Evolutionary conservation across 2,888 invertebrate species (phyloP).

Genomic region (Pheosia gnoma): DNA sequence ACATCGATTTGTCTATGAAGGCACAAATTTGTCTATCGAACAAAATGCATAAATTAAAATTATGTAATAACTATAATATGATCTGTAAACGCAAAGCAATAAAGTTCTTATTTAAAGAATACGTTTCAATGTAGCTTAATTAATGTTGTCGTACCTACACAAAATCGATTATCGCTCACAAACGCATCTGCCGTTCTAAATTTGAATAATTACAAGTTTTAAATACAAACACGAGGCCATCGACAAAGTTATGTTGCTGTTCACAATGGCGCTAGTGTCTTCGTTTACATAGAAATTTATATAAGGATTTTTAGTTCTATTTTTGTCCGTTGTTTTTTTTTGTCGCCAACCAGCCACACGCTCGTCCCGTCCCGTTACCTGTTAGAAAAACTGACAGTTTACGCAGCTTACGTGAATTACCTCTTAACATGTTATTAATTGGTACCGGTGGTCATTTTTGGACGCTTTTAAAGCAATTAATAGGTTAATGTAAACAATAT

Average conservation of each 20-base stretch:
- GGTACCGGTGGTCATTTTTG: constrained; percentile 45
- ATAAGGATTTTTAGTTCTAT: constrained; percentile 25
- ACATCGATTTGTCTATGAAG: too few relatives aligned
- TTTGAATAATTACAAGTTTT: constrained; percentile 75
- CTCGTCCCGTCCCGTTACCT: constrained; percentile 50
- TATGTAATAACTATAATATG: neutral
- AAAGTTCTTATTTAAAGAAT: constrained; percentile 8
- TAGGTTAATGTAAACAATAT: constrained; percentile 43
- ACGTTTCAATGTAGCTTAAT: constrained; percentile 23
- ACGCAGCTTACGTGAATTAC: constrained; percentile 68
- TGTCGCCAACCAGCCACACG: constrained; percentile 51
- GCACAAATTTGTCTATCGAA: neutral
- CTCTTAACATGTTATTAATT: constrained; percentile 65
- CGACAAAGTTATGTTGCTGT: constrained; percentile 16
- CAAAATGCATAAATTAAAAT: neutral
- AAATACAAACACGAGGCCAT: constrained; percentile 53
- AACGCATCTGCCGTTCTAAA: constrained; percentile 78
- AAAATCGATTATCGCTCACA: constrained; percentile 51
- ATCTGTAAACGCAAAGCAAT: neutral
- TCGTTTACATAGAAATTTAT: constrained; percentile 8
- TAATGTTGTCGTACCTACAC: constrained; percentile 18
- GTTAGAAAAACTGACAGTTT: constrained; percentile 66
- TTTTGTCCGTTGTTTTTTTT: constrained; percentile 18
- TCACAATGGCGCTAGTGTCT: constrained; percentile 29
- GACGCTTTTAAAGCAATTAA: constrained; percentile 39